Percentiles rank a stretch among this genome's conserved stretches.
phyloP scores from a whole-genome alignment of 2,797 vertebrate species.

The Ibycter americanus region DNA sequence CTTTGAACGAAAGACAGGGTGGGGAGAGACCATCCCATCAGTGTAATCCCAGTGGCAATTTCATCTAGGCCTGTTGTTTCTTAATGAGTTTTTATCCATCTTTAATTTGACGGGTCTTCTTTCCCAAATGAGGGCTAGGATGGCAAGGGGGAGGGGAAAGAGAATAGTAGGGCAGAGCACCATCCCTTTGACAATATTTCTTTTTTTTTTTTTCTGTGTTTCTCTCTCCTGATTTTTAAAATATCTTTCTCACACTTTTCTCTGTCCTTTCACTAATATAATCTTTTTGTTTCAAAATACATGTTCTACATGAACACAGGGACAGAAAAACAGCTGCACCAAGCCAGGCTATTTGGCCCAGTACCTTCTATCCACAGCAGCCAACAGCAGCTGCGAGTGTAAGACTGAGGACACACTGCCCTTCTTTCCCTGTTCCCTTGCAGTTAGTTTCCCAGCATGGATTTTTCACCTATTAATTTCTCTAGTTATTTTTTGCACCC shows the following conservation, averaged over 20 bases:
- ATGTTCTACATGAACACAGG: neutral
- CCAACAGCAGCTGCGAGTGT: neutral
- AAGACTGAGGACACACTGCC: neutral
- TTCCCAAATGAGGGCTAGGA: constrained; percentile 3
- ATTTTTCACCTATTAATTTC: neutral
- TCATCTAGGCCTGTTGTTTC: constrained; percentile 32
- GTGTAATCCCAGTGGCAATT: constrained; percentile 24
- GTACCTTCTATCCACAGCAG: neutral
- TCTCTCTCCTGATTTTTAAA: neutral
- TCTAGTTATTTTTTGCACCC: neutral
- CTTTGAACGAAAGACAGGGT: neutral
- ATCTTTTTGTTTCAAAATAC: neutral
- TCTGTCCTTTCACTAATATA: neutral
- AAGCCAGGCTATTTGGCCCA: neutral
- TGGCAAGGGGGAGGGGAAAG: neutral
- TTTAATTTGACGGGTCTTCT: constrained; percentile 32
- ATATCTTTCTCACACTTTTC: neutral
- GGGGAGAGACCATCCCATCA: neutral
- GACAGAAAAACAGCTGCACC: neutral
- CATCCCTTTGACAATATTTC: neutral
- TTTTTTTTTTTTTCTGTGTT: neutral
- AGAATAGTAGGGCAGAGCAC: neutral
- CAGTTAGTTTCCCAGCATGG: neutral
- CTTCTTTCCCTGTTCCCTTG: neutral
- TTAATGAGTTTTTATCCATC: constrained; percentile 53